Evolutionary conservation across 1,140 invertebrate species (phyloP).

Genomic region (Oedothorax gibbosus): DNA sequence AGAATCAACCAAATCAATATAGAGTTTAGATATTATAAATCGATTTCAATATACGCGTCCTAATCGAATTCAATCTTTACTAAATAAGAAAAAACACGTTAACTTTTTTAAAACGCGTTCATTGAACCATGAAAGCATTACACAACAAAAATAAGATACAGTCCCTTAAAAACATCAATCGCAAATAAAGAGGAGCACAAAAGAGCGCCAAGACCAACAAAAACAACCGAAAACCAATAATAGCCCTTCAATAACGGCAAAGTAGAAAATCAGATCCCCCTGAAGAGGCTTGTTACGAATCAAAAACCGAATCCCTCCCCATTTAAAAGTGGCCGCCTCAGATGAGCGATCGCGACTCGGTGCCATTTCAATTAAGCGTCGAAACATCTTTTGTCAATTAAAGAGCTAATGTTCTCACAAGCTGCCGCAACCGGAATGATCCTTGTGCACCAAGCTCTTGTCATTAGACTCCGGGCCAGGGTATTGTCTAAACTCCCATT

Average conservation of each 20-base stretch:
- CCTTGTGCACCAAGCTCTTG: constrained; percentile 51
- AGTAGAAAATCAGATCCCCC: background rate
- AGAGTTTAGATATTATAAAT: no score
- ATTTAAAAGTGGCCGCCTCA: constrained; percentile 7
- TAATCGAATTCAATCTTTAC: no score
- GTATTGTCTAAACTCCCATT: constrained; percentile 61
- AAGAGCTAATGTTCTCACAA: constrained; percentile 61
- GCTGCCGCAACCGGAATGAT: constrained; percentile 57
- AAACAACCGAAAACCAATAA: background rate
- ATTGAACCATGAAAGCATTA: no score
- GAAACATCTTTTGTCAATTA: constrained; percentile 62
- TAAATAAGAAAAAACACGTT: no score
- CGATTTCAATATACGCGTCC: no score
- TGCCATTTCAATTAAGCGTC: constrained; percentile 59
- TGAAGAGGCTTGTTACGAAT: background rate
- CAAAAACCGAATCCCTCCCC: constrained; percentile 6
- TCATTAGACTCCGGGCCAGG: constrained; percentile 48
- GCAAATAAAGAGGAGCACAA: constrained; percentile 15
- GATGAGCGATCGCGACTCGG: constrained; percentile 56
- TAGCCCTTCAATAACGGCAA: background rate
- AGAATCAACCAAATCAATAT: no score
- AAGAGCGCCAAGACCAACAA: background rate
- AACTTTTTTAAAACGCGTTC: no score
- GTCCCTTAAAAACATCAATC: no score
- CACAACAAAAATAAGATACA: no score